A percentile compares a stretch with the other conserved stretches of the same genome.
Conservation (phyloP, 2,888 invertebrate species). For the Eugnorisma glareosa region DNA sequence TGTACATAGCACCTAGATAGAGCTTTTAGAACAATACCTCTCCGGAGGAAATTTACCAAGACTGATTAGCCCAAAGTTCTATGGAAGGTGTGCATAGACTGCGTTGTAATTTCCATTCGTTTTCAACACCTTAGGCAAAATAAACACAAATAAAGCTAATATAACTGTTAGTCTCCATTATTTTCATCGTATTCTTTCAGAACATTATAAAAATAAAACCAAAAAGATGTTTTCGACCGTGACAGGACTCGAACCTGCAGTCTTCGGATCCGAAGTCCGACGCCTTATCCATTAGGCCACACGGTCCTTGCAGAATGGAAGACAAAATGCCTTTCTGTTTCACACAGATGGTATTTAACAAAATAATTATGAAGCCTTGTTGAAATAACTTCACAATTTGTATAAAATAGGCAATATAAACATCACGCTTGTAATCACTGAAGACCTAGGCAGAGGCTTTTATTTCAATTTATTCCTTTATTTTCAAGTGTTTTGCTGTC, state of each 20-base stretch:
- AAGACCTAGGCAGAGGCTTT: not conserved
- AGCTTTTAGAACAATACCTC: not conserved
- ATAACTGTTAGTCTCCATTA: not conserved
- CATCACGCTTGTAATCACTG: not conserved
- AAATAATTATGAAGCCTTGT: not conserved
- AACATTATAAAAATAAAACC: not conserved
- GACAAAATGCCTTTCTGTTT: slow-evolving; percentile 2
- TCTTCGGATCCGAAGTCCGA: slow-evolving; percentile 94
- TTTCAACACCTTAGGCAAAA: not conserved
- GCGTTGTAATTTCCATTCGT: not conserved
- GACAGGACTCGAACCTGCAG: slow-evolving; percentile 94
- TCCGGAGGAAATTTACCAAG: not conserved
- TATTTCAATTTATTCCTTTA: not conserved
- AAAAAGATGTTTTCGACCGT: slow-evolving; percentile 87
- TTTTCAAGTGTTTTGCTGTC: not conserved
- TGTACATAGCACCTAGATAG: not conserved
- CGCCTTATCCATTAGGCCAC: slow-evolving; percentile 94
- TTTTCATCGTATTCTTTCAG: not conserved
- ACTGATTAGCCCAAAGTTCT: not conserved
- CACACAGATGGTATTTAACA: not conserved
- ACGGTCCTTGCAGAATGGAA: slow-evolving; percentile 83
- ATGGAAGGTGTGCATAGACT: not conserved
- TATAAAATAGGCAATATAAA: not conserved
- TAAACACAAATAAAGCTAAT: not conserved
- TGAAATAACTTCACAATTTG: not conserved